phyloP scores from a whole-genome alignment of 2,113 vertebrate genomes.

The Meleagris gallopavo region DNA sequence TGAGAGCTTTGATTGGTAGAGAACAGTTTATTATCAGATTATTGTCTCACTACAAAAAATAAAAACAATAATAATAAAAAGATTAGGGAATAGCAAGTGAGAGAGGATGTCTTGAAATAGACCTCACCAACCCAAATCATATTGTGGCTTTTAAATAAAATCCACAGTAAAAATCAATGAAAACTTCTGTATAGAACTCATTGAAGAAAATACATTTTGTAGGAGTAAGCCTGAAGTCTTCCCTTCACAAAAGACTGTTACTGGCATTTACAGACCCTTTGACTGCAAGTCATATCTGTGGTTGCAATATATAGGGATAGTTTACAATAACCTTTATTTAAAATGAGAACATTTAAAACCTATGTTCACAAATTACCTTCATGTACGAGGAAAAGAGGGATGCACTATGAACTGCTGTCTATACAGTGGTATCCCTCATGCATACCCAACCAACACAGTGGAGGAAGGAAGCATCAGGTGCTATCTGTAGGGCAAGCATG shows the following conservation, averaged over 20 bases:
- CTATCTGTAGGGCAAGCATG: background rate
- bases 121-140: accelerated
- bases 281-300: background rate
- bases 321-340: background rate
- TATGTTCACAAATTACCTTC: background rate
- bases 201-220: background rate
- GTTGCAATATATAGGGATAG: background rate
- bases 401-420: background rate
- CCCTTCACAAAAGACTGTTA: background rate
- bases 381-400: background rate
- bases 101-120: background rate
- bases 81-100: background rate
- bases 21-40: background rate
- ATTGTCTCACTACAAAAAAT: background rate
- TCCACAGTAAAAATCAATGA: background rate
- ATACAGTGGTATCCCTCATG: background rate
- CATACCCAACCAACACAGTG: background rate
- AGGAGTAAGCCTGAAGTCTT: background rate
- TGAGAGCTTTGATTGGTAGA: background rate
- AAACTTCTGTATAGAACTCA: background rate
- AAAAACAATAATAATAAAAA: background rate
- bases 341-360: background rate
- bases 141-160: background rate
- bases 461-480: background rate
- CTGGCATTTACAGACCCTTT: background rate